phyloP scores from a whole-genome alignment of 2,113 vertebrate genomes.

The Plestiodon gilberti region DNA sequence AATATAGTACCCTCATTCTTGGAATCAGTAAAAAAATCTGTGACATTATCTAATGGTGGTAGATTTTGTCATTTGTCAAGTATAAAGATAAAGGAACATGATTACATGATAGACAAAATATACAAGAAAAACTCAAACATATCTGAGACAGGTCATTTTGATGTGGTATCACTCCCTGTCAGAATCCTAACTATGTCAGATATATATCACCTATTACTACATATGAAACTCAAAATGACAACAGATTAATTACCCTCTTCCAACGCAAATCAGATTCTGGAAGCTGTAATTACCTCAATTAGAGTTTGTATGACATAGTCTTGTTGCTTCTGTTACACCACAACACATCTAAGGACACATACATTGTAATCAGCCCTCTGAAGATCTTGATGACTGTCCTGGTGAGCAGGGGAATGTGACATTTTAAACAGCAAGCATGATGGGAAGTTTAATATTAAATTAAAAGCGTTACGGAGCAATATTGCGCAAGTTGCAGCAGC shows the following conservation, averaged over 20 bases:
- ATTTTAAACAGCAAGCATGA: background rate
- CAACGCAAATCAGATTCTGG: conserved; percentile 3
- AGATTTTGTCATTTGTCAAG: background rate
- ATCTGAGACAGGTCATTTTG: background rate
- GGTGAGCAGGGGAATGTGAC: background rate
- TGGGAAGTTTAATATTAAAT: background rate
- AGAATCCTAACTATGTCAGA: background rate
- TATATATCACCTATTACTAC: background rate
- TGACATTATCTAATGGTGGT: background rate
- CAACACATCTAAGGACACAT: background rate
- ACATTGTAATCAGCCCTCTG: background rate
- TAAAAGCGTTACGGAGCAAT: no score
- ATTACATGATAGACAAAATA: background rate
- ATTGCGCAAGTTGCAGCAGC: no score
- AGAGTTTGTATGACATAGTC: rapidly evolving
- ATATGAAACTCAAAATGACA: background rate
- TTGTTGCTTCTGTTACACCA: background rate
- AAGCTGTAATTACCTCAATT: conserved; percentile 22
- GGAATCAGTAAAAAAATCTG: background rate
- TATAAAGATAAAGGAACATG: background rate
- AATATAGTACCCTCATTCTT: background rate
- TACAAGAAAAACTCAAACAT: background rate
- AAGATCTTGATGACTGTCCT: background rate
- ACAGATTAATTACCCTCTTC: rapidly evolving
- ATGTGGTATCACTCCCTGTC: background rate